These are phyloP conservation scores for Alca torda DNA, from an alignment of 2,797 vertebrate genomes.

Conservation along the genomic window DNA sequence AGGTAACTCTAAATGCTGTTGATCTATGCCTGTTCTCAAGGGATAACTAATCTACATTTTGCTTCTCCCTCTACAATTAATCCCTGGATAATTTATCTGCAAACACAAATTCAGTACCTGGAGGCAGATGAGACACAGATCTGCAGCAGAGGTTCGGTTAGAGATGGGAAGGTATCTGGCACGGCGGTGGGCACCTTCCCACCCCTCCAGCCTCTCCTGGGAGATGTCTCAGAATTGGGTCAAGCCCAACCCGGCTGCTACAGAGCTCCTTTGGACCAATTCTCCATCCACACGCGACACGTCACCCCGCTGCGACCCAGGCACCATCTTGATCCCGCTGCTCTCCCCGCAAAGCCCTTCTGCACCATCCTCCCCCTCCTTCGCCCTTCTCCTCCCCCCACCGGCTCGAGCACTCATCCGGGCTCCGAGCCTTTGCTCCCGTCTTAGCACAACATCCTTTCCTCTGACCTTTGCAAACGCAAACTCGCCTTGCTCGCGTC, in stretches of 20 bases:
- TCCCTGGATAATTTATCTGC: slow-evolving; percentile 63
- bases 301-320: not conserved
- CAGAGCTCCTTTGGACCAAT: not conserved
- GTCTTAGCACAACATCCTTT: not conserved
- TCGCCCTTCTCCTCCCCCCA: not conserved
- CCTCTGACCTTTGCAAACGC: not conserved
- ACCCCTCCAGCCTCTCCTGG: accelerated
- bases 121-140: slow-evolving; percentile 43
- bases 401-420: not conserved
- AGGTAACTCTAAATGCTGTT: slow-evolving; percentile 54
- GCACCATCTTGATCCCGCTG: not conserved
- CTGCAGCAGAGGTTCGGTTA: not conserved
- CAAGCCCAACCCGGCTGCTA: accelerated
- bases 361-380: not conserved
- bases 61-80: slow-evolving; percentile 65
- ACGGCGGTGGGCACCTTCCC: not conserved
- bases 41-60: slow-evolving; percentile 55
- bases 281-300: accelerated
- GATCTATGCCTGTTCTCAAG: slow-evolving; percentile 60
- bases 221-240: not conserved
- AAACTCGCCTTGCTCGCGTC: accelerated
- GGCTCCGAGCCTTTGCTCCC: not conserved
- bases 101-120: slow-evolving; percentile 24
- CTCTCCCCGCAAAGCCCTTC: not conserved
- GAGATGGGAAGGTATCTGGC: not conserved